Conservation (phyloP, 2,113 vertebrate genomes). For the Crotalus tigris region DNA sequence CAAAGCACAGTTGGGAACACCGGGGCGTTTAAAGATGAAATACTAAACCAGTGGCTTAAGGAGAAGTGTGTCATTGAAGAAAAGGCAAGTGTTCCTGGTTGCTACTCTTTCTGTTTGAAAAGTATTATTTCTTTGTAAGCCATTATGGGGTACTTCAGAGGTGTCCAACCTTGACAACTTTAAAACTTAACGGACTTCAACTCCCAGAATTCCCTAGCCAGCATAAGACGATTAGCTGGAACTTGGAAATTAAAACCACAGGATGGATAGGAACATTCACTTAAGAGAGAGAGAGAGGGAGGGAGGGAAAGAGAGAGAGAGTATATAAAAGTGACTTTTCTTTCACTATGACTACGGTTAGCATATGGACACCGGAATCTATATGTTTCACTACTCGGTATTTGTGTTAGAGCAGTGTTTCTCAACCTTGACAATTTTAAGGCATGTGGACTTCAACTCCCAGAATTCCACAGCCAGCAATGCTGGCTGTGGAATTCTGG, state of each 20-base stretch:
- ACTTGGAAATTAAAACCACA: background rate
- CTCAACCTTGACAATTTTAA: no score
- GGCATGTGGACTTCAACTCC: no score
- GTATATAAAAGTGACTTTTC: background rate
- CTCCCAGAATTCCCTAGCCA: background rate
- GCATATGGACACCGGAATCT: background rate
- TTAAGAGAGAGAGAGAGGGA: background rate
- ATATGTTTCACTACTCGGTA: background rate
- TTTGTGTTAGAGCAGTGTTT: background rate
- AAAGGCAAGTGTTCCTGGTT: constrained; percentile 73
- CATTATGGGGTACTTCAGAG: background rate
- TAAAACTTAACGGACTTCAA: background rate
- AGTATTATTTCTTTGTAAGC: background rate
- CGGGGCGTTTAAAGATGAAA: constrained; percentile 94
- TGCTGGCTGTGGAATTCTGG: no score
- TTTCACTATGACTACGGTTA: background rate
- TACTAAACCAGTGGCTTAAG: constrained; percentile 92
- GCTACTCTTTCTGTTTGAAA: background rate
- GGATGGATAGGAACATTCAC: background rate
- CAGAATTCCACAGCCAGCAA: no score
- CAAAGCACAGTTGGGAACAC: constrained; percentile 97
- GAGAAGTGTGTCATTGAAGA: constrained; percentile 92
- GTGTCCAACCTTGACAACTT: background rate
- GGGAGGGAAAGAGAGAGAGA: no score
- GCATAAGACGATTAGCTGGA: background rate